These are phyloP conservation scores for Pseudorectes ferrugineus DNA, from an alignment of 2,113 vertebrate genomes.

Conservation along the genomic window DNA sequence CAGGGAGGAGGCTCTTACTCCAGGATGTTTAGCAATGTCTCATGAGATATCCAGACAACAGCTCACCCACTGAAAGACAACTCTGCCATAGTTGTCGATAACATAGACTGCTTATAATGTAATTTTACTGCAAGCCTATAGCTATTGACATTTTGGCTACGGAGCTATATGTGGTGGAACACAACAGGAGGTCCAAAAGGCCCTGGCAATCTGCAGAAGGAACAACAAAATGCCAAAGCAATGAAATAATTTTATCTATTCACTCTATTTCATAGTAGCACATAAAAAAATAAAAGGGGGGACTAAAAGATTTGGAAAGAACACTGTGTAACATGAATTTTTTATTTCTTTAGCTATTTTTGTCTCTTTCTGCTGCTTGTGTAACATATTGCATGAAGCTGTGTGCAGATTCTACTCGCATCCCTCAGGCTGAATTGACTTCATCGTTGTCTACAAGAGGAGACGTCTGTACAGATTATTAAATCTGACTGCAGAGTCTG, in stretches of 20 bases:
- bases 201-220: neutral
- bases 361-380: neutral
- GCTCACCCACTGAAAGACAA: neutral
- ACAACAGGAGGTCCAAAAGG: neutral
- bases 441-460: neutral
- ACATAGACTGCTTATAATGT: neutral
- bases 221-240: neutral
- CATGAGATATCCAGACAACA: neutral
- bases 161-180: neutral
- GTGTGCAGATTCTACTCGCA: neutral
- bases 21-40: neutral
- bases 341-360: neutral
- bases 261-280: neutral
- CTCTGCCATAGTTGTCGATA: neutral
- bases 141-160: neutral
- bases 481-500: neutral
- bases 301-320: neutral
- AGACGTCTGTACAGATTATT: neutral
- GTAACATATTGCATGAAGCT: neutral
- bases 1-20: neutral
- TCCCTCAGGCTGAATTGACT: neutral
- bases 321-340: neutral
- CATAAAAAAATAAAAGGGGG: neutral
- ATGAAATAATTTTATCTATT: neutral
- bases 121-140: neutral